Conservation (phyloP, 2,113 vertebrate species). For the Amia ocellicauda region DNA sequence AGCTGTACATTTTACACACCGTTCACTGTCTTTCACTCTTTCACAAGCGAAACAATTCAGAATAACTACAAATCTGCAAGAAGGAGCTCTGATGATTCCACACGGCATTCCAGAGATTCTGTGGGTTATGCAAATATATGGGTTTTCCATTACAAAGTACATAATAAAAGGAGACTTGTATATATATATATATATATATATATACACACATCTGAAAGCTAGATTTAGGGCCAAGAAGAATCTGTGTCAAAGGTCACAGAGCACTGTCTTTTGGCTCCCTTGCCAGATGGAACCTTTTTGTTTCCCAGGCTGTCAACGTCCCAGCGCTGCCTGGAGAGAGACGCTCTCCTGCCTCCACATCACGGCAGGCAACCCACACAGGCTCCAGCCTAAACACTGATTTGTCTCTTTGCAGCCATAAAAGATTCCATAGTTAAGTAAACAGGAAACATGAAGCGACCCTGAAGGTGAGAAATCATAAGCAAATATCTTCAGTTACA, state of each 20-base stretch:
- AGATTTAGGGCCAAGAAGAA: conserved; percentile 66
- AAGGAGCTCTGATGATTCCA: neutral
- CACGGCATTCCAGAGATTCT: neutral
- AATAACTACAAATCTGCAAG: neutral
- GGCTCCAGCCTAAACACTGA: conserved; percentile 40
- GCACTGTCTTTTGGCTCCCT: conserved; percentile 61
- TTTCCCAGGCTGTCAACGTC: conserved; percentile 70
- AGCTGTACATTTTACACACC: conserved; percentile 7
- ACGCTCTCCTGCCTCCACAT: conserved; percentile 35
- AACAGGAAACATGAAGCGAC: conserved; percentile 53
- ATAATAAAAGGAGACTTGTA: neutral
- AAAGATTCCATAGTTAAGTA: conserved; percentile 36
- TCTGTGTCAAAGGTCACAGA: conserved; percentile 67
- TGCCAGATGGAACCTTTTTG: conserved; percentile 68
- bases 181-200: neutral
- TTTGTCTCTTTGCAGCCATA: conserved; percentile 44
- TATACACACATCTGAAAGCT: conserved; percentile 62
- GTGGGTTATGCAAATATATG: neutral
- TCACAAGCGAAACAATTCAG: neutral
- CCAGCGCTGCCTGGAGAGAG: conserved; percentile 31
- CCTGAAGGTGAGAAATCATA: conserved; percentile 29
- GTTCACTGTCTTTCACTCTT: conserved; percentile 15
- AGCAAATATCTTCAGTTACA: conserved; percentile 40
- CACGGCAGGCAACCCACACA: conserved; percentile 31
- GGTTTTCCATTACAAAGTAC: neutral